Evolutionary conservation across 2,797 vertebrate species (phyloP), one percentile per base, ranked within the genome.

Genomic region (Ambastaia sidthimunki): DNA sequence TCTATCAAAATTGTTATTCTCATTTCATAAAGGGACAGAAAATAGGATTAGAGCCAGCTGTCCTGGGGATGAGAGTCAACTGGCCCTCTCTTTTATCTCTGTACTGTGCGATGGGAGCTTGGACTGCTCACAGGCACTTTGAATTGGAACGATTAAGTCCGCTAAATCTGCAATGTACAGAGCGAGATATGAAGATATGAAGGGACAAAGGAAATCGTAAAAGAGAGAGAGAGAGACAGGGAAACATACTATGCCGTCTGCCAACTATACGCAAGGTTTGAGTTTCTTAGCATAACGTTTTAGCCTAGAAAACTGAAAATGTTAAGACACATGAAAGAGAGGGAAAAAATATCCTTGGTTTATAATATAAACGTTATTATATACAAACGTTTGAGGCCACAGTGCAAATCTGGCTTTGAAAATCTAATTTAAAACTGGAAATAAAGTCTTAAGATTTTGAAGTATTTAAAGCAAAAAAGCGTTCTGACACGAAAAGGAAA

Each of bases 21-120:
- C 79, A 71, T 72, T 87, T 84, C 66, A 76, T 78, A 73, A 80
- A 82, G 77, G 75, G 79, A 76, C 69, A 37, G 76, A 66, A 82
- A 85, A 86, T 66, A 80, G 87, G 86, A 89, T 91, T 91, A 88
- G 47, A 62, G 63, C 31, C 25, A 71, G 47, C 37, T 83, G 41
- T 85, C 82, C 82, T 74, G 77, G 79, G 85, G 84, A 86, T 67
- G 74, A 80, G 72, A 83, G 80, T 48, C 52, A 48, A 76, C 57
- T 81, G 44, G 54, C 68, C 65, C 25, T 68, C 83, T 80, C 87
- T 87, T 85, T 77, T 82, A 85, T 84, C 76, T 57, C 59, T 74
- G 60, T 77, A 80, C 85, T 82, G 89, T 87, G 89, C 88, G 80
- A 71, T 85, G 86, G 77, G 83, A 86, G 80, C 70, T 55, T 21